phyloP scores from a whole-genome alignment of 2,113 vertebrate species.

The Xiphophorus maculatus region DNA sequence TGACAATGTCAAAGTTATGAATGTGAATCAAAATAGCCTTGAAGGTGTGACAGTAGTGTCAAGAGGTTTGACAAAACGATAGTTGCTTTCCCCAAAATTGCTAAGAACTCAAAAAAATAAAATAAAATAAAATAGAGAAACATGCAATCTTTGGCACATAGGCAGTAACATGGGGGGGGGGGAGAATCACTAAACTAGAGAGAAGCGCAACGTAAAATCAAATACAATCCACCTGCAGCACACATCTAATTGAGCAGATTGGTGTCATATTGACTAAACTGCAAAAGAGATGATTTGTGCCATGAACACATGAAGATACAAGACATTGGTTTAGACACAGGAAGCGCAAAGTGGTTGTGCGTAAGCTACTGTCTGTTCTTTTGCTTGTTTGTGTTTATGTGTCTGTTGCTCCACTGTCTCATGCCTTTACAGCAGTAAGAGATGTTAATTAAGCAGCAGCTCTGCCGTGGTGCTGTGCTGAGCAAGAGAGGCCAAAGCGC shows the following conservation, averaged over 20 bases:
- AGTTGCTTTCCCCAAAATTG: background rate
- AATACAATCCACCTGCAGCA: slow-evolving; percentile 50
- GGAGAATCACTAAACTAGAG: slow-evolving; percentile 24
- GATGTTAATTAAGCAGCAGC: slow-evolving; percentile 60
- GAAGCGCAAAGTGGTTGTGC: slow-evolving; percentile 9
- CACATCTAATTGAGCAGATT: slow-evolving; percentile 34
- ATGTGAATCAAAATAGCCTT: background rate
- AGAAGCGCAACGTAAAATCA: slow-evolving; percentile 21
- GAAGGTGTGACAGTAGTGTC: background rate
- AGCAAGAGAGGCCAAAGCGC: slow-evolving; percentile 28
- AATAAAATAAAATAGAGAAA: background rate
- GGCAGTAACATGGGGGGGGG: background rate
- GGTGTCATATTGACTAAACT: slow-evolving; percentile 43
- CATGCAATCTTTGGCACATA: slow-evolving; percentile 8
- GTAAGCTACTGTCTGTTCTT: background rate
- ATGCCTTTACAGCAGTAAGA: slow-evolving; percentile 35
- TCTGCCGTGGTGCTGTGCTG: slow-evolving; percentile 30
- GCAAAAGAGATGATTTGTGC: slow-evolving; percentile 41
- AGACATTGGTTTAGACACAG: slow-evolving; percentile 31
- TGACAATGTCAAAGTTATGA: background rate
- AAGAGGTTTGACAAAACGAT: background rate
- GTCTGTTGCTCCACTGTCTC: background rate
- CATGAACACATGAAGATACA: slow-evolving; percentile 40
- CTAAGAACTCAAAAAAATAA: slow-evolving; percentile 3
- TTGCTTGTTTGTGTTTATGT: background rate